phyloP scores from a whole-genome alignment of 2,888 invertebrate species.

The Cistogaster globosa region DNA sequence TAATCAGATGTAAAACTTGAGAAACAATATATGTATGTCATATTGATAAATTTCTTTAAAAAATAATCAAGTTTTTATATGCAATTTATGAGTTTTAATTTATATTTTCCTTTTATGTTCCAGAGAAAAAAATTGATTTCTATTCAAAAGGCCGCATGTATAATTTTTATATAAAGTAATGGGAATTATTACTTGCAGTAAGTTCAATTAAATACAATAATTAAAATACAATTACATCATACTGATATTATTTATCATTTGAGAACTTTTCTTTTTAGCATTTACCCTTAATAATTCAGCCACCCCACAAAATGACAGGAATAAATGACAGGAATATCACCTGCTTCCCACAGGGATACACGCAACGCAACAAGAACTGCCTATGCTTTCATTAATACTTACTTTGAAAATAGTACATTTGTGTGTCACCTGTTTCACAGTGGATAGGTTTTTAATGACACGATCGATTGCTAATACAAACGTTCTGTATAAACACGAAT shows the following conservation, averaged over 20 bases:
- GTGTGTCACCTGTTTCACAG: conserved; percentile 59
- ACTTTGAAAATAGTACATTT: not conserved
- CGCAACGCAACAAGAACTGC: conserved; percentile 17
- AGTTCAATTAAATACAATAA: conserved; percentile 42
- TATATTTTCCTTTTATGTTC: too few species aligned
- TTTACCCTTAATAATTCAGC: conserved; percentile 14
- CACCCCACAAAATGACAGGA: conserved; percentile 19
- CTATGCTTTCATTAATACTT: not conserved
- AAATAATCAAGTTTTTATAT: too few species aligned
- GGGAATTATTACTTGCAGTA: not conserved
- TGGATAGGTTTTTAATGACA: conserved; percentile 69
- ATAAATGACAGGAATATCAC: conserved; percentile 34
- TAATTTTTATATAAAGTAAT: too few species aligned
- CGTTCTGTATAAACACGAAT: conserved; percentile 17
- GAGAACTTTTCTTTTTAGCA: conserved; percentile 2
- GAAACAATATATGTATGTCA: too few species aligned
- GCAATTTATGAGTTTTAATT: too few species aligned
- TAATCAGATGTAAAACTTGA: too few species aligned
- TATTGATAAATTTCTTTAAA: too few species aligned
- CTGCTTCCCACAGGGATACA: conserved; percentile 52
- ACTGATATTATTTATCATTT: conserved; percentile 19
- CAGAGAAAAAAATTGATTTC: too few species aligned
- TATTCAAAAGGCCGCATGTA: too few species aligned
- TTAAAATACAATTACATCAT: conserved; percentile 62
- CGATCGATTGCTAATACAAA: conserved; percentile 70